phyloP scores from a whole-genome alignment of 2,797 vertebrate species.

The Nyctibius grandis region DNA sequence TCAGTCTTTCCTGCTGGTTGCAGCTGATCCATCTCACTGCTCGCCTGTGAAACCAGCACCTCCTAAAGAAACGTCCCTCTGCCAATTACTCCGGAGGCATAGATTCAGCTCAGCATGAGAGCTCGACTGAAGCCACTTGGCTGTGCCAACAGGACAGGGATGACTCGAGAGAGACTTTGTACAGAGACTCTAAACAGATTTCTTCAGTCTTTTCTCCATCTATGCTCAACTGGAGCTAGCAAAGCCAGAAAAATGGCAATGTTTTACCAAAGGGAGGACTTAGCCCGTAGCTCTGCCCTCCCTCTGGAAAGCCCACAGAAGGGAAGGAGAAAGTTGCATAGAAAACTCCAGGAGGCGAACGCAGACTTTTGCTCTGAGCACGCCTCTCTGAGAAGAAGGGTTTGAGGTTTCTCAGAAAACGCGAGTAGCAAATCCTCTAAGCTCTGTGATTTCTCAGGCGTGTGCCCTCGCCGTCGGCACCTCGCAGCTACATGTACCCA shows the following conservation, averaged over 20 bases:
- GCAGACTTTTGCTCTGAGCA: neutral
- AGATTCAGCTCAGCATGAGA: slow-evolving; percentile 24
- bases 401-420: neutral
- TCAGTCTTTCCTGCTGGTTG: slow-evolving; percentile 24
- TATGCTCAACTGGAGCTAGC: rapidly evolving
- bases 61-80: slow-evolving; percentile 8
- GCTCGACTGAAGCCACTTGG: slow-evolving; percentile 18
- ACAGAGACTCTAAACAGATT: neutral
- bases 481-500: neutral
- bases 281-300: neutral
- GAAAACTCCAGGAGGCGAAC: neutral
- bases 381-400: neutral
- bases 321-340: neutral
- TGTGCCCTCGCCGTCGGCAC: neutral
- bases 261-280: neutral
- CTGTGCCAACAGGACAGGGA: slow-evolving; percentile 3
- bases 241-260: neutral
- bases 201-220: neutral
- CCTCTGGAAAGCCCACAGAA: neutral
- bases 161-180: neutral
- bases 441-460: neutral
- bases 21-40: slow-evolving; percentile 4
- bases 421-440: neutral
- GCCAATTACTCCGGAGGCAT: slow-evolving; percentile 27
- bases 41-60: slow-evolving; percentile 23